Conservation (phyloP, 1,140 invertebrate genomes). For the Nymphalis io region DNA sequence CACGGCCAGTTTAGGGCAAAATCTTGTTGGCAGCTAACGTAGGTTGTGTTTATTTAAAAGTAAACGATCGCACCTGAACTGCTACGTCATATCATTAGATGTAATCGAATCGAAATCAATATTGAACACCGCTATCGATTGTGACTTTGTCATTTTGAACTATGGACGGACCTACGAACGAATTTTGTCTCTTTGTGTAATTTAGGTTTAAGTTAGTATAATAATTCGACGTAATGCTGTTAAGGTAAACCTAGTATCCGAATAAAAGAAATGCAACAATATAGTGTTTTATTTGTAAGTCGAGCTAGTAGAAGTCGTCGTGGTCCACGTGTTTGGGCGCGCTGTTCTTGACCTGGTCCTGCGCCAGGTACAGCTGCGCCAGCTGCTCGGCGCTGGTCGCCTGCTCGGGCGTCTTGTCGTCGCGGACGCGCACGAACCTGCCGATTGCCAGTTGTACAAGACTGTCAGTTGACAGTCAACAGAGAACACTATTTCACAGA, state of each 20-base stretch:
- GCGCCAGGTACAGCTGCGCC: constrained; percentile 90
- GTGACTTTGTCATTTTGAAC: background rate
- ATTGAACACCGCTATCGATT: background rate
- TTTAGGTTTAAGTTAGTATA: background rate
- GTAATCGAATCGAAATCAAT: background rate
- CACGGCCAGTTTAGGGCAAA: background rate
- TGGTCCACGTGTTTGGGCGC: constrained; percentile 64
- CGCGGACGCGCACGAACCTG: constrained; percentile 93
- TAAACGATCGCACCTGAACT: background rate
- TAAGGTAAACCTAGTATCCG: background rate
- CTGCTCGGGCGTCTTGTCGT: constrained; percentile 96
- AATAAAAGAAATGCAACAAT: background rate
- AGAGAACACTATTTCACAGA: too few species aligned
- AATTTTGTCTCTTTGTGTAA: constrained; percentile 8
- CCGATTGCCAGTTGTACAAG: background rate
- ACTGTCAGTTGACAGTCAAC: too few species aligned
- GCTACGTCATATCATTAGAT: constrained; percentile 2
- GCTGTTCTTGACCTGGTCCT: constrained; percentile 95
- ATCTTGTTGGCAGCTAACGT: constrained; percentile 10
- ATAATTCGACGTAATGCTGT: background rate
- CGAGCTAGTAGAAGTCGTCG: constrained; percentile 86
- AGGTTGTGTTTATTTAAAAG: constrained; percentile 6
- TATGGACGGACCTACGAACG: constrained; percentile 3
- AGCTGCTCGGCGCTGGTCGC: constrained; percentile 96
- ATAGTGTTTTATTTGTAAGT: background rate